These are phyloP conservation scores for Heliconius aoede DNA, from an alignment of 2,888 invertebrate genomes.

Conservation along the genomic window DNA sequence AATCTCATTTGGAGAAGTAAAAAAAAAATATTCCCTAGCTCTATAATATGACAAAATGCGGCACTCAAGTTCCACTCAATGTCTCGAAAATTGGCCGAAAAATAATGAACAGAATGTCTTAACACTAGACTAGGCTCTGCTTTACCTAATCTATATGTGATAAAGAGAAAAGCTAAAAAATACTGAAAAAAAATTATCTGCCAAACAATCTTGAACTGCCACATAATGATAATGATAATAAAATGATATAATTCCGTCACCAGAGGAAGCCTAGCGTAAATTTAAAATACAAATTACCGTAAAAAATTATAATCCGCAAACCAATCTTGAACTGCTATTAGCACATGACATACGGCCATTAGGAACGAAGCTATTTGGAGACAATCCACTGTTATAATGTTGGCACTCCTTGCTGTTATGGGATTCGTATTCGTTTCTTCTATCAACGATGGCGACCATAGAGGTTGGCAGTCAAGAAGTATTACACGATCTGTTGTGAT, in stretches of 20 bases:
- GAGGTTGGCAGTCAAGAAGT: conserved; percentile 93
- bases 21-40: too few species aligned
- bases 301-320: conserved; percentile 92
- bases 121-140: background rate
- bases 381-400: conserved; percentile 87
- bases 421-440: conserved; percentile 81
- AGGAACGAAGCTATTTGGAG: conserved; percentile 92
- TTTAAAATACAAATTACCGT: conserved; percentile 76
- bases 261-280: background rate
- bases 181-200: too few species aligned
- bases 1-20: too few species aligned
- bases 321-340: conserved; percentile 95
- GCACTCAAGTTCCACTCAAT: too few species aligned
- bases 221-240: too few species aligned
- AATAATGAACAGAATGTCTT: background rate
- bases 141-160: background rate
- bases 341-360: conserved; percentile 94
- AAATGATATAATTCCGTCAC: background rate
- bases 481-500: conserved; percentile 90
- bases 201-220: too few species aligned
- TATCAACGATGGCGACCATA: conserved; percentile 90
- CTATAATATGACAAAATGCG: too few species aligned
- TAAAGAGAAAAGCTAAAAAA: background rate
- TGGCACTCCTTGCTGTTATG: conserved; percentile 77
- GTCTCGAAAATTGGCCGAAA: background rate